phyloP scores from a whole-genome alignment of 2,113 vertebrate species.

The Prunella fulvescens region DNA sequence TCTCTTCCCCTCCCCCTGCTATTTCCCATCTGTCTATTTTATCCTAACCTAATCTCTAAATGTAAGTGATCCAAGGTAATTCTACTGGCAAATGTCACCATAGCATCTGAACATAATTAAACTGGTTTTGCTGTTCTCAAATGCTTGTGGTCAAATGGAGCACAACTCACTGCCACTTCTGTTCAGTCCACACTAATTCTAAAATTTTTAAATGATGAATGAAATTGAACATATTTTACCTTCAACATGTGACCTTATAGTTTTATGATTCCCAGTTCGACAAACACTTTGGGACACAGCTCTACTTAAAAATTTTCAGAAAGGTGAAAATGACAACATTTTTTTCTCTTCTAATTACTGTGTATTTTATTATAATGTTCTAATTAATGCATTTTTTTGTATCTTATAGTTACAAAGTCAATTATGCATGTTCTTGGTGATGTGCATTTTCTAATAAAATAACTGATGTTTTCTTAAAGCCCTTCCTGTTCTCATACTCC shows the following conservation, averaged over 20 bases:
- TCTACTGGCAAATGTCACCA: neutral
- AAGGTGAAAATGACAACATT: neutral
- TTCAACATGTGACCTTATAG: neutral
- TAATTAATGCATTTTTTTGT: neutral
- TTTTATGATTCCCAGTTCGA: neutral
- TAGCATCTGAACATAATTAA: constrained; percentile 1
- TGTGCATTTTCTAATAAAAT: neutral
- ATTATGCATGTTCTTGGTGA: neutral
- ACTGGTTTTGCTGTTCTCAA: neutral
- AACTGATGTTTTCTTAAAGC: neutral
- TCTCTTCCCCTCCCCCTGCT: neutral
- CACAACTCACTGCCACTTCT: neutral
- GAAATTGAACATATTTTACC: neutral
- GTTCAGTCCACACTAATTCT: neutral
- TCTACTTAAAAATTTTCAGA: neutral
- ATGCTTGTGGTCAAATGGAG: neutral
- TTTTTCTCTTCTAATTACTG: neutral
- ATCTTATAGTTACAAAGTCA: neutral
- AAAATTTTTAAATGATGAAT: neutral
- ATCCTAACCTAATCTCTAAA: neutral
- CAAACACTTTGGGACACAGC: neutral
- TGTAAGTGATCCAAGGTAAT: neutral
- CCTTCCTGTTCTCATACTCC: neutral
- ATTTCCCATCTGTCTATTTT: neutral
- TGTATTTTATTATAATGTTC: neutral